Conservation (phyloP, 2,888 invertebrate species). For the Timema cristinae region DNA sequence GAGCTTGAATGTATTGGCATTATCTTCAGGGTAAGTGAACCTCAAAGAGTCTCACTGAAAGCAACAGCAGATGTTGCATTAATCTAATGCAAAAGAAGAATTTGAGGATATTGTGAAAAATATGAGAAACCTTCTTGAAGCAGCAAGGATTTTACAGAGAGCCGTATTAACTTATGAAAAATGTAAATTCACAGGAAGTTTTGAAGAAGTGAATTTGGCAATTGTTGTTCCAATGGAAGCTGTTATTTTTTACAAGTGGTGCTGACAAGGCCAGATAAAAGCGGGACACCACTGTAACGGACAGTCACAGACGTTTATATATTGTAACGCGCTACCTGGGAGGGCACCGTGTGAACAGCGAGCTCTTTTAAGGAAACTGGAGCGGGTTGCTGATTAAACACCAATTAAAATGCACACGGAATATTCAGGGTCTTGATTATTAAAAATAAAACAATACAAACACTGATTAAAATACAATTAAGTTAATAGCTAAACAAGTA, state of each 20-base stretch:
- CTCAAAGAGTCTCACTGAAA: conserved; percentile 1
- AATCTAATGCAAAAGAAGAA: neutral
- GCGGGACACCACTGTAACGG: neutral
- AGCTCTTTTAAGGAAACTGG: too few species aligned
- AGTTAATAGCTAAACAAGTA: too few species aligned
- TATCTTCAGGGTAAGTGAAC: neutral
- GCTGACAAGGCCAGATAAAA: too few species aligned
- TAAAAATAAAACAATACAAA: too few species aligned
- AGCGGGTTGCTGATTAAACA: too few species aligned
- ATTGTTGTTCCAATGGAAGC: neutral
- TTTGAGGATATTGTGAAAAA: neutral
- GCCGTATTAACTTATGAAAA: neutral
- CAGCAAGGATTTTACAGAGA: neutral
- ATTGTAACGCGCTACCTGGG: too few species aligned
- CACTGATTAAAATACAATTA: too few species aligned
- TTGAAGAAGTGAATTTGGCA: neutral
- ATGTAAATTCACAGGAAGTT: conserved; percentile 1
- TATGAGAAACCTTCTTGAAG: neutral
- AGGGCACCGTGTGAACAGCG: too few species aligned
- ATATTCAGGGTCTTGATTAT: too few species aligned
- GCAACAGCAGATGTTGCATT: neutral
- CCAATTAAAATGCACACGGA: too few species aligned
- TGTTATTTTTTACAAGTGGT: too few species aligned
- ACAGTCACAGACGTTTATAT: too few species aligned
- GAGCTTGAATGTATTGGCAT: conserved; percentile 2